Evolutionary conservation across 2,888 invertebrate genomes (phyloP).

Genomic region (Drosophila sordidula): DNA sequence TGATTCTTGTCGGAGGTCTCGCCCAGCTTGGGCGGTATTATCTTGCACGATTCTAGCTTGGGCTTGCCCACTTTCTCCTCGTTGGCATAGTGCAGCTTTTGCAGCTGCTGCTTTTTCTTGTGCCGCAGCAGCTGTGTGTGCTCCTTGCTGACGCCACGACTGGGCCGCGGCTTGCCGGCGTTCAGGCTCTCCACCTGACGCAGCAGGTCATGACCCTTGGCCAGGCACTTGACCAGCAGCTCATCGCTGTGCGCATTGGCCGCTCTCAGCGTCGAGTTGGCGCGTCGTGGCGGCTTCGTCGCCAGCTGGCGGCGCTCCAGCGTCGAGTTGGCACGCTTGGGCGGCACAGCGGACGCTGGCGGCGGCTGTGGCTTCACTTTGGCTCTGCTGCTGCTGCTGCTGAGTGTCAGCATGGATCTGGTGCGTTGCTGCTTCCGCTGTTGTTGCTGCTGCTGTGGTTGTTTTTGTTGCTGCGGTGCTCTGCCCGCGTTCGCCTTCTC

Average conservation of each 20-base stretch:
- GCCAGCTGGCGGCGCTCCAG: slow-evolving; percentile 50
- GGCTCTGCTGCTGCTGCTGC: background rate
- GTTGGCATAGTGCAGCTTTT: slow-evolving; percentile 81
- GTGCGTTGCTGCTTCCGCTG: slow-evolving; percentile 53
- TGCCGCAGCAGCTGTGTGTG: slow-evolving; percentile 45
- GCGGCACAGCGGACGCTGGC: slow-evolving; percentile 9
- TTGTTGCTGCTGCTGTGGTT: slow-evolving; percentile 10
- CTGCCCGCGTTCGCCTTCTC: slow-evolving; percentile 33
- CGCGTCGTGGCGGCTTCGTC: slow-evolving; percentile 45
- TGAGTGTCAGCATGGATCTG: slow-evolving; percentile 58
- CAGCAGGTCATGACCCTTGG: slow-evolving; percentile 84
- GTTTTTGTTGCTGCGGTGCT: slow-evolving; percentile 8
- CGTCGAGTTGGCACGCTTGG: slow-evolving; percentile 69
- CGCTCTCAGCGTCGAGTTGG: slow-evolving; percentile 51
- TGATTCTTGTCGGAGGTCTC: slow-evolving; percentile 83
- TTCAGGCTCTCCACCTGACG: slow-evolving; percentile 83
- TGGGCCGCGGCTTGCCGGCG: slow-evolving; percentile 25
- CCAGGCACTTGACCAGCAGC: slow-evolving; percentile 83
- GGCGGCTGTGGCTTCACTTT: slow-evolving; percentile 10
- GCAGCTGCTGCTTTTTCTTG: slow-evolving; percentile 59
- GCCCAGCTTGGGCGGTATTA: slow-evolving; percentile 83
- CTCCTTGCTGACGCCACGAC: slow-evolving; percentile 60
- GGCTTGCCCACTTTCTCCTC: slow-evolving; percentile 81
- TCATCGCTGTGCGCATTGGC: slow-evolving; percentile 75
- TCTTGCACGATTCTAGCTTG: slow-evolving; percentile 82